Conservation (phyloP, 1,140 invertebrate species). For the Leptinotarsa lineolata region DNA sequence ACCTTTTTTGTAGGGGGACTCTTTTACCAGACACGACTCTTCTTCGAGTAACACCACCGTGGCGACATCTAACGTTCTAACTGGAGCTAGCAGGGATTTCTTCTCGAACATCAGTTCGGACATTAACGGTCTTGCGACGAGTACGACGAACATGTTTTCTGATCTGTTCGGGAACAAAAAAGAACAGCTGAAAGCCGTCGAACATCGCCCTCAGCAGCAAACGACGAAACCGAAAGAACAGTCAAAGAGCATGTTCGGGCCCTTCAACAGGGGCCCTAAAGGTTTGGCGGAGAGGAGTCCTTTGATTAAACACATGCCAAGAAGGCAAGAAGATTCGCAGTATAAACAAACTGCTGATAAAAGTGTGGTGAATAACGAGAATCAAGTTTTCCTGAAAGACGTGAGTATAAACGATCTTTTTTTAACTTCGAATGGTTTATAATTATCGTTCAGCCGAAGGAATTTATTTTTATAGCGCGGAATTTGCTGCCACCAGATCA, state of each 20-base stretch:
- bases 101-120: constrained; percentile 88
- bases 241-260: constrained; percentile 65
- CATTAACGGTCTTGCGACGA: constrained; percentile 86
- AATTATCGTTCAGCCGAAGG: too few species aligned
- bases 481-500: too few species aligned
- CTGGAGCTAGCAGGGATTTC: constrained; percentile 75
- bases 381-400: constrained; percentile 86
- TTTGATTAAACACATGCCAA: constrained; percentile 81
- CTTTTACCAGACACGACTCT: constrained; percentile 45
- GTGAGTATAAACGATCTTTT: constrained; percentile 65
- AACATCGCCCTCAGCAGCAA: constrained; percentile 40
- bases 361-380: constrained; percentile 78
- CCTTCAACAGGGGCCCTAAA: constrained; percentile 78
- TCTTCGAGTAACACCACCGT: constrained; percentile 56
- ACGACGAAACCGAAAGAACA: constrained; percentile 61
- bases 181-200: constrained; percentile 36
- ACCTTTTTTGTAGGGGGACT: constrained; percentile 46
- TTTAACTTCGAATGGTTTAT: too few species aligned
- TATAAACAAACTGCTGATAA: constrained; percentile 69
- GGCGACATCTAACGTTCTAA: constrained; percentile 55
- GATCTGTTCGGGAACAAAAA: constrained; percentile 75
- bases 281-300: constrained; percentile 88
- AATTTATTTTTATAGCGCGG: too few species aligned
- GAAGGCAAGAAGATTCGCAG: constrained; percentile 68
- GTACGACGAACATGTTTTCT: constrained; percentile 89